phyloP scores from a whole-genome alignment of 2,888 invertebrate genomes.

The Argynnis bischoffii region DNA sequence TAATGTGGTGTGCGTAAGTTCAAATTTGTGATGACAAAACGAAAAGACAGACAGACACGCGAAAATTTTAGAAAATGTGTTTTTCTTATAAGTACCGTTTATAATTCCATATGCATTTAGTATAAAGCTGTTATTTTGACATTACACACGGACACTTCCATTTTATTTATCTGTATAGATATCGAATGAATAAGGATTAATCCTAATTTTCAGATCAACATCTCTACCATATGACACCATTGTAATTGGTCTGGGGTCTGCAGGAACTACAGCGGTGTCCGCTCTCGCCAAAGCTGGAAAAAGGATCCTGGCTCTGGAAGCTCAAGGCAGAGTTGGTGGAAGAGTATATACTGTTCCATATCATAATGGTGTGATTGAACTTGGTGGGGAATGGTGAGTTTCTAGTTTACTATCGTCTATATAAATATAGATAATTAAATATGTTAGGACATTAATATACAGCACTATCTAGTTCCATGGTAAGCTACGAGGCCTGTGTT shows the following conservation, averaged over 20 bases:
- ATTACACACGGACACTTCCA: too few species aligned
- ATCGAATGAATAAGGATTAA: background rate
- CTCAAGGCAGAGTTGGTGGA: constrained; percentile 61
- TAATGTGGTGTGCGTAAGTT: background rate
- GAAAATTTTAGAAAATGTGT: too few species aligned
- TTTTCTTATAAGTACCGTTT: too few species aligned
- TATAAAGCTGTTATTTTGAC: too few species aligned
- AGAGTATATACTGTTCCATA: constrained; percentile 62
- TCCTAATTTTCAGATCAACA: background rate
- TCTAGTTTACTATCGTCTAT: background rate
- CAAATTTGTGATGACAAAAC: too few species aligned
- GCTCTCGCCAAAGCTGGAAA: constrained; percentile 56
- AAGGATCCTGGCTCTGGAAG: constrained; percentile 62
- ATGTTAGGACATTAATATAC: too few species aligned
- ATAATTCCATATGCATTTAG: too few species aligned
- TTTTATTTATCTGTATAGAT: too few species aligned
- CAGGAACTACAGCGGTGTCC: constrained; percentile 60
- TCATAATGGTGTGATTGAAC: constrained; percentile 62
- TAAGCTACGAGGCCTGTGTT: too few species aligned
- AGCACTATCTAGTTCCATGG: too few species aligned
- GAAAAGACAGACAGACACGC: too few species aligned
- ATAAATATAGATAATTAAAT: background rate
- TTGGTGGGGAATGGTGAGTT: constrained; percentile 70
- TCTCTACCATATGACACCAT: constrained; percentile 58
- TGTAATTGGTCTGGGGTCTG: constrained; percentile 62